A percentile compares a stretch with the other conserved stretches of the same genome.
Conservation (phyloP, 2,113 vertebrate species). For the Corvus hawaiiensis region DNA sequence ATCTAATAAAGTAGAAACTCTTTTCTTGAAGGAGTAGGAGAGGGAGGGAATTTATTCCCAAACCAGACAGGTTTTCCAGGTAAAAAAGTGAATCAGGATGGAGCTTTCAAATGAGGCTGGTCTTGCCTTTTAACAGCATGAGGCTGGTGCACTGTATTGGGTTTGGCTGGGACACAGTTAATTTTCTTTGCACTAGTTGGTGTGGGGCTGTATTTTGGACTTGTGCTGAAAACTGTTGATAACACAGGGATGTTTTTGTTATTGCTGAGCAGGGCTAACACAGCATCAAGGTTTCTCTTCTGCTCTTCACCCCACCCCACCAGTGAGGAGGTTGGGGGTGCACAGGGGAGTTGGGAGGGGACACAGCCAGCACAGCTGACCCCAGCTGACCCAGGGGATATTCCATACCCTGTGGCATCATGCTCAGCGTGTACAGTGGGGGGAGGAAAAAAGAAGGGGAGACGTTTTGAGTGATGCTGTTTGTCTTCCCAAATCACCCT, state of each 20-base stretch:
- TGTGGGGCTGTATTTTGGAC: not conserved
- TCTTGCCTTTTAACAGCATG: not conserved
- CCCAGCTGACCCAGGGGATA: not conserved
- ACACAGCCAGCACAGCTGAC: not conserved
- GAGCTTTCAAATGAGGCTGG: not conserved
- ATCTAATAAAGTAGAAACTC: not conserved
- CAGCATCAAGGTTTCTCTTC: not conserved
- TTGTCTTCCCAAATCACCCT: not conserved
- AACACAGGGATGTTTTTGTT: not conserved
- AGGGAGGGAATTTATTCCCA: not conserved
- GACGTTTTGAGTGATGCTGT: fast-evolving
- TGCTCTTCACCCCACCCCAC: not conserved
- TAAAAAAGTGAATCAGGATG: not conserved
- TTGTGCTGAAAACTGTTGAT: not conserved
- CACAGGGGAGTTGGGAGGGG: not conserved
- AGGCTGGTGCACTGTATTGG: not conserved
- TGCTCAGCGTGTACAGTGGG: not conserved
- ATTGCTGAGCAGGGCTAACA: not conserved
- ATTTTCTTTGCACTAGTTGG: not conserved
- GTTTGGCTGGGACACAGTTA: not conserved
- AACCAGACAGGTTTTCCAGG: not conserved
- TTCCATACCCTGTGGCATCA: not conserved
- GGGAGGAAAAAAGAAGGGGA: not conserved
- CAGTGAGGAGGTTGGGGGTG: not conserved
- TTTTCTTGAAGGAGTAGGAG: not conserved